Evolutionary conservation across 2,113 vertebrate genomes (phyloP).

Genomic region (Chionis minor): DNA sequence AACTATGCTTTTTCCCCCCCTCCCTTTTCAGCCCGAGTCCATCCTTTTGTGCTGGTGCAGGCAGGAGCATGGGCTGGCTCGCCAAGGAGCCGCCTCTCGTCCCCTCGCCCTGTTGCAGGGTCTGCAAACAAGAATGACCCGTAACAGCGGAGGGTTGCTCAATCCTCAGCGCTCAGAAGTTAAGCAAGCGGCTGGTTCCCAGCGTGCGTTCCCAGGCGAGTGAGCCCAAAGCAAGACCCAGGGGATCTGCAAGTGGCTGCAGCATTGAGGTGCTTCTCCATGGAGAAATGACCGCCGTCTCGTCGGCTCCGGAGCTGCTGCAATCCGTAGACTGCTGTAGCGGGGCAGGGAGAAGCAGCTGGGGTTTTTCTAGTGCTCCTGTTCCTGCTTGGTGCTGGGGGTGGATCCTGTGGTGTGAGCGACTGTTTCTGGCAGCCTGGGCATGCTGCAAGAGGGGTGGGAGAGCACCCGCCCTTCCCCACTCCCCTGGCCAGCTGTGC

Average conservation of each 20-base stretch:
- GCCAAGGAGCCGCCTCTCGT: not conserved
- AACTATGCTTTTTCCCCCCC: accelerated
- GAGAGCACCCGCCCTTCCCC: accelerated
- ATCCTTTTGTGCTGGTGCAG: not conserved
- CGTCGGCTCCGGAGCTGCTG: accelerated
- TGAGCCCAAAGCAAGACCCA: not conserved
- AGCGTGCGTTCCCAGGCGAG: accelerated
- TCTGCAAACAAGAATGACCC: not conserved
- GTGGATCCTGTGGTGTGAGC: accelerated
- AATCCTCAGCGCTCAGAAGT: accelerated
- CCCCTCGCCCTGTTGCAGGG: not conserved
- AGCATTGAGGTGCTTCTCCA: not conserved
- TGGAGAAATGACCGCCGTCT: accelerated
- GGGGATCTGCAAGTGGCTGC: not conserved
- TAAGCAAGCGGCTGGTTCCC: not conserved
- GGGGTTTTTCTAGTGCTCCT: not conserved
- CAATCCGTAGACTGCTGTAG: accelerated
- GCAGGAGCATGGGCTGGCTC: not conserved
- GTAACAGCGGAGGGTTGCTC: not conserved
- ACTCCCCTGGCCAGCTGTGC: not conserved
- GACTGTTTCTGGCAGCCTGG: not conserved
- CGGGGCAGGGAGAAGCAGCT: not conserved
- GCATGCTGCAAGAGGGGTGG: not conserved
- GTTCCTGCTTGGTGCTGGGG: not conserved
- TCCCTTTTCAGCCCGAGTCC: not conserved